Conservation (phyloP, 2,888 invertebrate genomes). For the Lithophane semibrunnea region DNA sequence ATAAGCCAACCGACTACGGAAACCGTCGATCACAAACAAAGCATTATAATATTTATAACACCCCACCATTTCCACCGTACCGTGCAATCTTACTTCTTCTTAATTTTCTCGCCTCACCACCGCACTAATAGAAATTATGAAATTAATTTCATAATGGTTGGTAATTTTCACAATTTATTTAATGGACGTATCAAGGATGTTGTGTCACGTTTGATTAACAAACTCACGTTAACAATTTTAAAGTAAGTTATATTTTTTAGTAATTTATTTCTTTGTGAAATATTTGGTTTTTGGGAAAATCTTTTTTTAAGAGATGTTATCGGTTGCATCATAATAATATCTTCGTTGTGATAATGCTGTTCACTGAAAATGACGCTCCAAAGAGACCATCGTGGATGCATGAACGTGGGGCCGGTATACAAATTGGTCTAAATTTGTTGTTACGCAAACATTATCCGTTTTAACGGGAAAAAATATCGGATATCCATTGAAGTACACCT, state of each 20-base stretch:
- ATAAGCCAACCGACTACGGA: slow-evolving; percentile 61
- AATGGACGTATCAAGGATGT: slow-evolving; percentile 58
- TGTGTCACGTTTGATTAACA: slow-evolving; percentile 56
- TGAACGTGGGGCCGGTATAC: slow-evolving; percentile 66
- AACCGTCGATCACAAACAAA: slow-evolving; percentile 66
- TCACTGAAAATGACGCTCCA: slow-evolving; percentile 22
- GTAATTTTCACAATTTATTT: slow-evolving; percentile 60
- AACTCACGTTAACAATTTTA: slow-evolving; percentile 56
- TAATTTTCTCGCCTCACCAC: slow-evolving; percentile 58
- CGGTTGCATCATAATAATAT: not conserved
- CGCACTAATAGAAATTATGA: slow-evolving; percentile 54
- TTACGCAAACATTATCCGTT: slow-evolving; percentile 73
- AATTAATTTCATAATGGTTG: slow-evolving; percentile 60
- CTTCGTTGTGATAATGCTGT: not conserved
- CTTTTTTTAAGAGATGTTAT: slow-evolving; percentile 14
- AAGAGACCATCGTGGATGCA: slow-evolving; percentile 51
- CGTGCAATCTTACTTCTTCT: slow-evolving; percentile 44
- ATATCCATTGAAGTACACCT: slow-evolving; percentile 77
- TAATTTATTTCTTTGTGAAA: slow-evolving; percentile 36
- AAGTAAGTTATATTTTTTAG: slow-evolving; percentile 41
- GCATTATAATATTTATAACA: slow-evolving; percentile 59
- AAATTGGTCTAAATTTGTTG: slow-evolving; percentile 78
- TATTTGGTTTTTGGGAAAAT: slow-evolving; percentile 30
- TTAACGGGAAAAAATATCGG: slow-evolving; percentile 72
- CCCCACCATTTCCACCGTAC: slow-evolving; percentile 52